Evolutionary conservation across 2,888 invertebrate species (phyloP).

Genomic region (Thysanoteuthis rhombus): DNA sequence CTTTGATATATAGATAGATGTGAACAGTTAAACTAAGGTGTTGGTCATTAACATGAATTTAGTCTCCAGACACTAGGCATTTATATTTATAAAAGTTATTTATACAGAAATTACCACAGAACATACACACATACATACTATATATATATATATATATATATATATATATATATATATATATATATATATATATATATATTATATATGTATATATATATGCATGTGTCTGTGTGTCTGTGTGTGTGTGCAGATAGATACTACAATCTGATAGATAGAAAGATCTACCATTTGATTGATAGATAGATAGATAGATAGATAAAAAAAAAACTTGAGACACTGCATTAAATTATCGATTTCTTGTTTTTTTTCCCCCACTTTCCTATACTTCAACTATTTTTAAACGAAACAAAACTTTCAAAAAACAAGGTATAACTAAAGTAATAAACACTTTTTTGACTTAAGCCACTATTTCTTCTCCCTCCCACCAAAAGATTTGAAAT

Average conservation of each 20-base stretch:
- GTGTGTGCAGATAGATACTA: background rate
- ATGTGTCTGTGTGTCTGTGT: no score
- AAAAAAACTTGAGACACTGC: background rate
- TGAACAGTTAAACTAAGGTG: no score
- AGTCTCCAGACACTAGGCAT: no score
- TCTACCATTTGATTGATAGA: background rate
- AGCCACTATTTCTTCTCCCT: background rate
- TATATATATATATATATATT: no score
- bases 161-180: no score
- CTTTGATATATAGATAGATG: background rate
- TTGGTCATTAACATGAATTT: no score
- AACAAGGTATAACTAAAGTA: background rate
- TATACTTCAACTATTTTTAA: background rate
- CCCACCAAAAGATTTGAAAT: slow-evolving; percentile 12
- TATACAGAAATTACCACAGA: no score
- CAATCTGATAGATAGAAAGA: background rate
- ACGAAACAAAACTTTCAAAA: background rate
- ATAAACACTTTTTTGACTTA: background rate
- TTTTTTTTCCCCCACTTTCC: background rate
- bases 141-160: no score
- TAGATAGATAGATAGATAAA: background rate
- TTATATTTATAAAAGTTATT: no score
- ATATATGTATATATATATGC: no score
- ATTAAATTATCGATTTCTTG: background rate
- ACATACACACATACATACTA: no score